Evolutionary conservation across 30 jellyfish, hydroid and myxozoan species (phyloP), one percentile per base, ranked within the genome.

Genomic region (Turritopsis dohrnii): DNA sequence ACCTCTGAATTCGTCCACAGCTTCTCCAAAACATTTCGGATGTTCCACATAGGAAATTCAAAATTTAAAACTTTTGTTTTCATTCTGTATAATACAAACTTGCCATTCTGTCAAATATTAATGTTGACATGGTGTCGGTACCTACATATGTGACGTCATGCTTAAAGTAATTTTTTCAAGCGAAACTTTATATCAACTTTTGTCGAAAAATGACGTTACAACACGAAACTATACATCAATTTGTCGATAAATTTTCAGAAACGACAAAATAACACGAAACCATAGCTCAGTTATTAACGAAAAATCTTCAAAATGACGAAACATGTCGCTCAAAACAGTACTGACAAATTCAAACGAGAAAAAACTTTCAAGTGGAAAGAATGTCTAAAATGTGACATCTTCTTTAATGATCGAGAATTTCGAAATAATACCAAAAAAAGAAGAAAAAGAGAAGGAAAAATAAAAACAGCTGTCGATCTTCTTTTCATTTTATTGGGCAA

Each of bases 1-100:
- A 88, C 96, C 71, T 88, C 92, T 29, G 85, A 79, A 71, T 75
- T 88, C 22, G 86, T 83, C 96, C 96, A 88, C 28, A 88, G 87
- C 81, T 90, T 76, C 71, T 88, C 96, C 81, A 88, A 65, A 53
- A 88, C 79, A 17, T 91, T 79, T 80, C 84, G 84, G 69, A 88
- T 79, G 75, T 83, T 88, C 96, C 96, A 88, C 96, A 88, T 88
- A 65, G 30, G 30, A 17, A n/a, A 23, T 8, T 23, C 30, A 17
- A 69, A 69, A 27, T 69, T 69, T 9, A 69, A 69, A 23, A 69
- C 28, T 21, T 69, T 69, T 9, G 77, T 69, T 69, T 69, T 69
- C 77, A 69, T 69, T 69, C 77, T 27, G 1, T 19, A 69, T 8
- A 69, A 69, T 69, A 69, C 22, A 7, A n/a, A 69, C 28, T 69